Base-by-base conservation (phyloP, 2,888 invertebrate genomes). In the Bruchidius siliquastri region DNA sequence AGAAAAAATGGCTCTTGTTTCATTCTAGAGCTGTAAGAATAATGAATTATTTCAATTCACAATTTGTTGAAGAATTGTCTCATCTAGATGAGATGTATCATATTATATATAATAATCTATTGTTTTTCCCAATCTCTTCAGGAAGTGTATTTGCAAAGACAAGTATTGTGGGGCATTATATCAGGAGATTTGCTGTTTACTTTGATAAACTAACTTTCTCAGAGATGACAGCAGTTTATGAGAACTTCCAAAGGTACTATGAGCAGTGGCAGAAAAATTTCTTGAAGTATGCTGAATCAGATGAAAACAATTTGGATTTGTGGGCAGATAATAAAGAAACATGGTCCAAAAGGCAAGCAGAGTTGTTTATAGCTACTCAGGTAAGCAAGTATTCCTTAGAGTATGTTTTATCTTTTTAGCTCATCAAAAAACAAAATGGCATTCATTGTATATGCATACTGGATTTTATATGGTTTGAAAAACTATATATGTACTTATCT, bases 331-430 rank as follows among this genome's bases (percentile, higher is more conserved):
- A 90, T 78, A 89, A 91, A 80, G 90, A 91, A 78, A 91, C 92
- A 74, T 95, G 95, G 95, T 95, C 96, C 0, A 91, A 93, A 76
- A 92, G 94, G 81, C 96, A 97, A 87, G 96, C 96, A 0, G 96
- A 97, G 85, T 88, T 95, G 71, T 95, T 96, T 82, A 93, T 96
- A 73, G 93, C 95, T 0, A 94, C 95, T 81, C 96, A 97, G 49
- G 49, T 49, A 18, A 13, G 26, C 3, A 26, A 4, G 26, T 26
- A 26, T 26, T 26, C 26, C 26, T 26, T 26, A 2, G n/a, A n/a
- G 2, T 26, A 26, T 26, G 2, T 26, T 26, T 26, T 26, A 26
- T 26, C 26, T n/a, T n/a, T n/a, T n/a, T n/a, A n/a, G n/a, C n/a
- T n/a, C 26, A 26, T 26, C 26, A 26, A 26, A 26, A 26, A n/a